Conservation (phyloP, 2,888 invertebrate genomes). For the Troides oblongomaculatus region DNA sequence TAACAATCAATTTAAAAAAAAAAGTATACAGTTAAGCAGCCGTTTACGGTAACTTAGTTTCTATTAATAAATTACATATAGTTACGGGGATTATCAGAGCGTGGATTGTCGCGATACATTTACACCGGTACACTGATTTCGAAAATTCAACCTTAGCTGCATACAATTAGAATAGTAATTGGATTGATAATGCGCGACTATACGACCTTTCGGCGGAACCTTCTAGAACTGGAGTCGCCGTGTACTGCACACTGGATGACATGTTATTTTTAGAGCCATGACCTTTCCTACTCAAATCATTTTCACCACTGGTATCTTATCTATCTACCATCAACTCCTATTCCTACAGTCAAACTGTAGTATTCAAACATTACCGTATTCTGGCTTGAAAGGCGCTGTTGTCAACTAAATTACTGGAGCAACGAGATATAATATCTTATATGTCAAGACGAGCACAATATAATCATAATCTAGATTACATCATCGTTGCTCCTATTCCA, state of each 20-base stretch:
- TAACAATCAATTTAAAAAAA: constrained; percentile 20
- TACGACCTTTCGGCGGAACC: constrained; percentile 10
- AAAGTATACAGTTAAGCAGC: constrained; percentile 20
- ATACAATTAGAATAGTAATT: constrained; percentile 9
- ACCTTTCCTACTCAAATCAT: not conserved
- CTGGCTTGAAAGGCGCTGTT: too few relatives aligned
- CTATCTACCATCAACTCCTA: too few relatives aligned
- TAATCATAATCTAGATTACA: too few relatives aligned
- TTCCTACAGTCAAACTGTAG: too few relatives aligned
- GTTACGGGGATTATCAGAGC: constrained; percentile 34
- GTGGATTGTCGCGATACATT: constrained; percentile 34
- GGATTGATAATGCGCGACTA: not conserved
- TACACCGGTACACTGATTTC: not conserved
- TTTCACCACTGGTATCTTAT: too few relatives aligned
- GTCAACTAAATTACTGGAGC: too few relatives aligned
- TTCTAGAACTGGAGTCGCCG: too few relatives aligned
- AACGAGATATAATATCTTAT: too few relatives aligned
- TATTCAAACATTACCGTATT: too few relatives aligned
- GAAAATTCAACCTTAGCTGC: constrained; percentile 9
- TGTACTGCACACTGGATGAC: constrained; percentile 6
- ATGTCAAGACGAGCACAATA: too few relatives aligned
- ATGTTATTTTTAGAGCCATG: constrained; percentile 19
- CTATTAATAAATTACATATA: constrained; percentile 29
- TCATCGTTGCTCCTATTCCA: too few relatives aligned
- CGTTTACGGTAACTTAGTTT: constrained; percentile 29